Conservation (phyloP, 1,140 invertebrate species). For the Saccostrea echinata region DNA sequence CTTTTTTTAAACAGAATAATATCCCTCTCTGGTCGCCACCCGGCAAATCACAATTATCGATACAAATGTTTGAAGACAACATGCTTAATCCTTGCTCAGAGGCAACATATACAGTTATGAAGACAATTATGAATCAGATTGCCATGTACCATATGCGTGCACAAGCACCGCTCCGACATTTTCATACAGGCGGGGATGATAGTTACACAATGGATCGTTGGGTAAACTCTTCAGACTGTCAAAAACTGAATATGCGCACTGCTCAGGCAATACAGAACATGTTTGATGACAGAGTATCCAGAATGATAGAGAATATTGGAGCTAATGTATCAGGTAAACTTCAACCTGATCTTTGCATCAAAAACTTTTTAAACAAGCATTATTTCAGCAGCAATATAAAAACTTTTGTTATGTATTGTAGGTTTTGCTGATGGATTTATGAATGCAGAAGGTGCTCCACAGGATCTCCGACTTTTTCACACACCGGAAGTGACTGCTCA, state of each 20-base stretch:
- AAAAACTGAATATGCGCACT: slow-evolving; percentile 13
- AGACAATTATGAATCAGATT: slow-evolving; percentile 60
- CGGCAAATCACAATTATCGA: slow-evolving; percentile 64
- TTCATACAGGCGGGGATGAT: slow-evolving; percentile 78
- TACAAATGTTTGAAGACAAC: slow-evolving; percentile 74
- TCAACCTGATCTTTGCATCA: neutral
- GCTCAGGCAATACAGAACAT: slow-evolving; percentile 35
- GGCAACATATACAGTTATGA: slow-evolving; percentile 70
- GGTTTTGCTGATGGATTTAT: slow-evolving; percentile 65
- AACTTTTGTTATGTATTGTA: neutral
- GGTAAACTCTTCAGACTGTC: slow-evolving; percentile 68
- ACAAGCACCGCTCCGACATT: slow-evolving; percentile 67
- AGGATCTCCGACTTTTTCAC: slow-evolving; percentile 40
- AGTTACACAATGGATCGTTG: slow-evolving; percentile 65
- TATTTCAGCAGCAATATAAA: too few species aligned
- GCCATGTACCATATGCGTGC: slow-evolving; percentile 60
- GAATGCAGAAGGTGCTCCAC: slow-evolving; percentile 43
- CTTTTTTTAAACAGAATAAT: slow-evolving; percentile 36
- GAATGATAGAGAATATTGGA: slow-evolving; percentile 43
- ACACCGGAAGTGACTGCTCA: slow-evolving; percentile 62
- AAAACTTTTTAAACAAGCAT: too few species aligned
- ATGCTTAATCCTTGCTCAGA: slow-evolving; percentile 75
- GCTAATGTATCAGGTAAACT: neutral
- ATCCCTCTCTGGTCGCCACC: slow-evolving; percentile 47
- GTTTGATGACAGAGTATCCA: slow-evolving; percentile 58